Percentiles rank a stretch among this genome's conserved stretches.
Evolutionary conservation across 1,140 invertebrate species (phyloP).

Genomic region (Lucilia sericata): DNA sequence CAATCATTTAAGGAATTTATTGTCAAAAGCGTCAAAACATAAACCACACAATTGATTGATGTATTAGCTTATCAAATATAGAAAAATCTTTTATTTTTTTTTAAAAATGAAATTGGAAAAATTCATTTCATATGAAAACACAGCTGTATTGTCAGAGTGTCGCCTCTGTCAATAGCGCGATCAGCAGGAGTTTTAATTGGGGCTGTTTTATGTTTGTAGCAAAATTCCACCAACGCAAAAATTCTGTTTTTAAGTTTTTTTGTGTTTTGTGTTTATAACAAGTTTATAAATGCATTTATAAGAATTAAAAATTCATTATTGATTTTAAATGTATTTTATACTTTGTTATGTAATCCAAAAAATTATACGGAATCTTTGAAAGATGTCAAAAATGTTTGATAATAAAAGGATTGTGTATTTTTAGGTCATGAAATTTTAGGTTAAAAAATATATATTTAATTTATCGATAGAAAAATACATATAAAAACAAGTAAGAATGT

Average conservation of each 20-base stretch:
- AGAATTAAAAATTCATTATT: neutral
- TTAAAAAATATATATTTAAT: too few relatives aligned
- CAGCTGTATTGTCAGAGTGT: neutral
- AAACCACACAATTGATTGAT: constrained; percentile 38
- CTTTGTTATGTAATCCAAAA: too few relatives aligned
- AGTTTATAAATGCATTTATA: neutral
- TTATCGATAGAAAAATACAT: too few relatives aligned
- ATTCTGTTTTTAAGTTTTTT: neutral
- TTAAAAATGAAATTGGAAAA: neutral
- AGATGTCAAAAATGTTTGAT: too few relatives aligned
- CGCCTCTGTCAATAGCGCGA: neutral
- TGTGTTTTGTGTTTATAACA: neutral
- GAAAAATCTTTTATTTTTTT: neutral
- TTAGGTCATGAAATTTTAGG: too few relatives aligned
- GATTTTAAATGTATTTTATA: too few relatives aligned
- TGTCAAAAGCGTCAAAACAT: constrained; percentile 43
- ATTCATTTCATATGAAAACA: neutral
- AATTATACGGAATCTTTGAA: too few relatives aligned
- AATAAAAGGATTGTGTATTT: too few relatives aligned
- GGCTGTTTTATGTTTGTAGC: neutral
- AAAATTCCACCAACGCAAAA: constrained; percentile 24
- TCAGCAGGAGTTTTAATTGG: neutral
- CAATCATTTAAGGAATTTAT: constrained; percentile 43
- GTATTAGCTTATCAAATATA: constrained; percentile 41
- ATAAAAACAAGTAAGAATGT: too few relatives aligned